Percentiles rank a stretch among this genome's conserved stretches.
Conservation (phyloP, 1,140 invertebrate species). For the Melitaea cinxia region DNA sequence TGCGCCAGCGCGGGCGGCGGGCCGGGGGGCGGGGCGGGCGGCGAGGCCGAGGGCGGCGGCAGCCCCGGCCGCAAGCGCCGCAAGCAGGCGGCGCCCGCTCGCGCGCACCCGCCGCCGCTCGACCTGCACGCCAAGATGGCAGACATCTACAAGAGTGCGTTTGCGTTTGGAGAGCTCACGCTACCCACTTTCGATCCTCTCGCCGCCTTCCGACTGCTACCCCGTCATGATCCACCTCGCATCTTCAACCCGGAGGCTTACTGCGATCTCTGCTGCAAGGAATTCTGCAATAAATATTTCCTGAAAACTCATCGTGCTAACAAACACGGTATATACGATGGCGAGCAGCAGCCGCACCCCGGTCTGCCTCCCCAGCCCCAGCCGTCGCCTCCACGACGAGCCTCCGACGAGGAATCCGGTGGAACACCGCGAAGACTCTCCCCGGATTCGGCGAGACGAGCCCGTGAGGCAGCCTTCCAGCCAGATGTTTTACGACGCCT, state of each 20-base stretch:
- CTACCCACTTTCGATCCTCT: conserved; percentile 77
- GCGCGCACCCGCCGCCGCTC: conserved; percentile 59
- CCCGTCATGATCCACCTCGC: conserved; percentile 86
- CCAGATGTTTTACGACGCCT: conserved; percentile 87
- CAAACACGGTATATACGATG: conserved; percentile 93
- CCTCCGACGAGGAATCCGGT: conserved; percentile 80
- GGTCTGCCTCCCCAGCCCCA: conserved; percentile 63
- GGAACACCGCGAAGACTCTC: conserved; percentile 83
- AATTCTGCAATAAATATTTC: conserved; percentile 99
- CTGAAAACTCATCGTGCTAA: conserved; percentile 98
- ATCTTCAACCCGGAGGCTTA: conserved; percentile 98
- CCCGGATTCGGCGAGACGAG: conserved; percentile 84
- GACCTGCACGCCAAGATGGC: conserved; percentile 80
- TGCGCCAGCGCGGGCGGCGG: conserved; percentile 55
- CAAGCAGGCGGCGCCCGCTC: conserved; percentile 73
- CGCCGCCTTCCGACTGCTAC: conserved; percentile 81
- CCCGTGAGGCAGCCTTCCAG: conserved; percentile 85
- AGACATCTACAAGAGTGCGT: conserved; percentile 79
- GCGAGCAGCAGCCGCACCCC: conserved; percentile 72
- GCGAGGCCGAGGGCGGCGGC: conserved; percentile 64
- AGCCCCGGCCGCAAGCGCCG: conserved; percentile 73
- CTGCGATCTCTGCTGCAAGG: conserved; percentile 98
- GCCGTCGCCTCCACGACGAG: conserved; percentile 72
- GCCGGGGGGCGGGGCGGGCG: conserved; percentile 53
- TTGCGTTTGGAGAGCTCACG: conserved; percentile 76